A percentile compares a stretch with the other conserved stretches of the same genome.
phyloP scores from a whole-genome alignment of 2,113 vertebrate genomes.

The Gasterosteus aculeatus region DNA sequence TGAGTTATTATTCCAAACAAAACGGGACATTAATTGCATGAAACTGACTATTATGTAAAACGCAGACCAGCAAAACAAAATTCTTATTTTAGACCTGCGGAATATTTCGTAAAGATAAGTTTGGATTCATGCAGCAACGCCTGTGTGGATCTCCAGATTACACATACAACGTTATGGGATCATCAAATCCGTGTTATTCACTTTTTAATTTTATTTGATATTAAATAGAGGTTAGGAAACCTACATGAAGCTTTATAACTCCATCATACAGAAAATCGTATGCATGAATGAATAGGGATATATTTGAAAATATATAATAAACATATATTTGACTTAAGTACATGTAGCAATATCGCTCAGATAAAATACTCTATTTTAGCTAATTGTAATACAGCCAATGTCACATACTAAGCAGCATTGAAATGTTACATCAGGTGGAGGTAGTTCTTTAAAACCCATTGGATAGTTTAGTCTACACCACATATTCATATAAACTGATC shows the following conservation, averaged over 20 bases:
- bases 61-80: background rate
- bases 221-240: background rate
- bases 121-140: background rate
- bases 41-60: background rate
- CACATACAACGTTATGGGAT: accelerated
- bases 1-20: background rate
- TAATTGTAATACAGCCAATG: no score
- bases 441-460: background rate
- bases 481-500: background rate
- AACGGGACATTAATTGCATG: background rate
- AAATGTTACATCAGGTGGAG: background rate
- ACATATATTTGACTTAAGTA: background rate
- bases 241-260: background rate
- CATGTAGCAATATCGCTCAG: background rate
- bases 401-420: background rate
- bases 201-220: background rate
- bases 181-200: background rate
- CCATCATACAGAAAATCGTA: no score
- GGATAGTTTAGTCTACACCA: background rate
- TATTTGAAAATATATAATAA: background rate
- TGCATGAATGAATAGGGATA: background rate
- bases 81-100: background rate
- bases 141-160: background rate
- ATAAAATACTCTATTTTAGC: background rate
- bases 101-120: background rate